phyloP scores from a whole-genome alignment of 2,797 vertebrate genomes.

The Protonibea diacanthus region DNA sequence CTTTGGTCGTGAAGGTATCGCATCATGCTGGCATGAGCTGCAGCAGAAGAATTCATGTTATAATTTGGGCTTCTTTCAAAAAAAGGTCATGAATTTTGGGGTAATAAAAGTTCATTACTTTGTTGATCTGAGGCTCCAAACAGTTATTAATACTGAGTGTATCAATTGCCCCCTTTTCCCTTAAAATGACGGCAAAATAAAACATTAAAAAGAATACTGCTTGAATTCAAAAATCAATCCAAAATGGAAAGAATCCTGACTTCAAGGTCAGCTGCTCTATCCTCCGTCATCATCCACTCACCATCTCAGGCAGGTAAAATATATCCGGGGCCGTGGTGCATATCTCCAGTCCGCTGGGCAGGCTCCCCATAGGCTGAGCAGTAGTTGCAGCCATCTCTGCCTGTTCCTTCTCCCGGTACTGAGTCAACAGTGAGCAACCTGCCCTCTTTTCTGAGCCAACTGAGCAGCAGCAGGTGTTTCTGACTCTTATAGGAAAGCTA shows the following conservation, averaged over 20 bases:
- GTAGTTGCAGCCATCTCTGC: slow-evolving; percentile 81
- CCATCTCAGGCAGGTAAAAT: slow-evolving; percentile 89
- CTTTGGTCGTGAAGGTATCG: background rate
- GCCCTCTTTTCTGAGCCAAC: slow-evolving; percentile 57
- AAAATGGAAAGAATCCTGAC: background rate
- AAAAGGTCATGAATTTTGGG: background rate
- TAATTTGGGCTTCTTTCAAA: background rate
- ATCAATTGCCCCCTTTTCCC: background rate
- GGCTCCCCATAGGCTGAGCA: slow-evolving; percentile 75
- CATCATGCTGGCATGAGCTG: background rate
- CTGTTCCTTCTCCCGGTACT: slow-evolving; percentile 34
- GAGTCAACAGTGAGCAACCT: slow-evolving; percentile 15
- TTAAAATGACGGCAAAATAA: background rate
- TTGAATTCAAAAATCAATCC: background rate
- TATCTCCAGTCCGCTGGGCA: slow-evolving; percentile 87
- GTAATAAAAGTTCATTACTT: background rate
- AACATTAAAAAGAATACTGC: background rate
- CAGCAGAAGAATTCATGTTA: background rate
- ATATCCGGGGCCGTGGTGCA: slow-evolving; percentile 87
- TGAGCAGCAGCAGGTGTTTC: slow-evolving; percentile 58
- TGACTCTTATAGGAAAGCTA: slow-evolving; percentile 63
- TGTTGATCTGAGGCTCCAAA: background rate
- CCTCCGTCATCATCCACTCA: slow-evolving; percentile 75
- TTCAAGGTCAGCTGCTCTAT: background rate
- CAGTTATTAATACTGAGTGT: background rate